Evolutionary conservation across 2,888 invertebrate species (phyloP).

Genomic region (Allygus modestus): DNA sequence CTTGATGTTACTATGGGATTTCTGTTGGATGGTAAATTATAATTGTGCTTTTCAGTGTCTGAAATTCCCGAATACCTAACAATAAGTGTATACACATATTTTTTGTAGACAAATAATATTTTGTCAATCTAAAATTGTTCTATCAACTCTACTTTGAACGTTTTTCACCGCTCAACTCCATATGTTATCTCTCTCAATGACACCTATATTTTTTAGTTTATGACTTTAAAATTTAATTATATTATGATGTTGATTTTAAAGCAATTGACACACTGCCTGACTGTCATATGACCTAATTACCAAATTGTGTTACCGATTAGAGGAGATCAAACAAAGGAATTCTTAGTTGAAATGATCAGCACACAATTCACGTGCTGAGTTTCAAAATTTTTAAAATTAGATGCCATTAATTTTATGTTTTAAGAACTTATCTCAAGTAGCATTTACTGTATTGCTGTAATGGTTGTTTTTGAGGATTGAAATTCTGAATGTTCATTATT

Average conservation of each 20-base stretch:
- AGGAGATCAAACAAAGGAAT: neutral
- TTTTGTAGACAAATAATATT: neutral
- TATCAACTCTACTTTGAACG: neutral
- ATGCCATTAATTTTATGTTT: no score
- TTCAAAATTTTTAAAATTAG: no score
- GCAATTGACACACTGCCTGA: neutral
- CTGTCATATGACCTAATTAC: neutral
- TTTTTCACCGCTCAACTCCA: neutral
- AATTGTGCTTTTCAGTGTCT: conserved; percentile 32
- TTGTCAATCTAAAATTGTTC: neutral
- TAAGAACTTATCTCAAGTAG: no score
- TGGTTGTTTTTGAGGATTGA: no score
- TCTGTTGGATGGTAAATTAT: conserved; percentile 5
- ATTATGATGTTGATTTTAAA: neutral
- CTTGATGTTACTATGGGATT: conserved; percentile 3
- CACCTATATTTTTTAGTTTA: neutral
- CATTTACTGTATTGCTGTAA: no score
- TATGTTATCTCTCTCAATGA: neutral
- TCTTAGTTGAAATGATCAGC: no score
- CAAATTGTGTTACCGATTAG: neutral
- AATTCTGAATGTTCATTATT: no score
- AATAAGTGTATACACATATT: neutral
- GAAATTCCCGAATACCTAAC: neutral
- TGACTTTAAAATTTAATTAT: no score
- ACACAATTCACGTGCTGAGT: no score